Conservation (phyloP, 2,888 invertebrate genomes). For the Phanerotoma sp. region DNA sequence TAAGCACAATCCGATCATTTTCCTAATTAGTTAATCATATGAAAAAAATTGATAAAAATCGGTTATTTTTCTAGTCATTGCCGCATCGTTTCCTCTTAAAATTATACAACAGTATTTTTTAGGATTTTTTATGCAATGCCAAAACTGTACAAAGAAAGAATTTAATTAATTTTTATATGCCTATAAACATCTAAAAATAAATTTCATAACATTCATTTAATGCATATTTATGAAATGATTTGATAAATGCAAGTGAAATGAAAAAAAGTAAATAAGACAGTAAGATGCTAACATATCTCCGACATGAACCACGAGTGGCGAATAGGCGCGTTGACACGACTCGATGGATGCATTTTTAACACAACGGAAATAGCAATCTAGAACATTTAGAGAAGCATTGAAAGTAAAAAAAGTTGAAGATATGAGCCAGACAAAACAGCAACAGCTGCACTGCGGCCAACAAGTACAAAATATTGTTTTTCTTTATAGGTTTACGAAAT, state of each 20-base stretch:
- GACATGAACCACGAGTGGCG: conserved; percentile 26
- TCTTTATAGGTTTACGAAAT: conserved; percentile 33
- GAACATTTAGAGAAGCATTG: conserved; percentile 38
- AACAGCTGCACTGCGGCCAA: conserved; percentile 43
- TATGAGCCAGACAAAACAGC: conserved; percentile 48
- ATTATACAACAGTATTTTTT: too few species aligned
- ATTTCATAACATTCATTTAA: too few species aligned
- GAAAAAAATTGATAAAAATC: too few species aligned
- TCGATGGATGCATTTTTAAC: conserved; percentile 55
- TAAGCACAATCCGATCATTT: too few species aligned
- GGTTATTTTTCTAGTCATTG: too few species aligned
- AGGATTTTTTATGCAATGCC: too few species aligned
- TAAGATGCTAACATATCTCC: conserved; percentile 21
- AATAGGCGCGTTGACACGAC: conserved; percentile 45
- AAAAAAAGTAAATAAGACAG: neutral
- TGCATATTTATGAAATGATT: neutral
- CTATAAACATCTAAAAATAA: too few species aligned
- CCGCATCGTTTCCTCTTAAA: too few species aligned
- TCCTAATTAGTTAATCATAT: too few species aligned
- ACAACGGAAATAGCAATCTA: conserved; percentile 52
- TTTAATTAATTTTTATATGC: too few species aligned
- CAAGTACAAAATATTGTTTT: conserved; percentile 28
- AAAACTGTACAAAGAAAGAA: too few species aligned
- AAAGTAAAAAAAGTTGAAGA: conserved; percentile 28
- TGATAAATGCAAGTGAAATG: neutral